Conservation (phyloP, 2,797 vertebrate genomes). For the Corythornis leucogaster region DNA sequence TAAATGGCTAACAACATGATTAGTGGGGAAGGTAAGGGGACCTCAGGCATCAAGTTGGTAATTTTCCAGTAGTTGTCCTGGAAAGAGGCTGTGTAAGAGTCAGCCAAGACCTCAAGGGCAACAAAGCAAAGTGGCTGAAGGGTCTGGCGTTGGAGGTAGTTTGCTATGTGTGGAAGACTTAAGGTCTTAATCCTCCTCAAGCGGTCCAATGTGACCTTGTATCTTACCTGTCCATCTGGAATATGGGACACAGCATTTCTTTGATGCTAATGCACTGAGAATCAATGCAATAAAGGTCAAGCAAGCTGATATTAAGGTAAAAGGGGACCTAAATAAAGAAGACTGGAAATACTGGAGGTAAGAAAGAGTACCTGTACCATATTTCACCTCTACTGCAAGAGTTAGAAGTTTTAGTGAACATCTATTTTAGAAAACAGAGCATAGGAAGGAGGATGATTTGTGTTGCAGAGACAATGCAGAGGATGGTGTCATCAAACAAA, state of each 20-base stretch:
- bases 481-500: slow-evolving; percentile 18
- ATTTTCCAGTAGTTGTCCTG: not conserved
- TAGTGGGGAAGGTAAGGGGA: not conserved
- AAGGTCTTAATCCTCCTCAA: not conserved
- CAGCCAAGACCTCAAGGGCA: not conserved
- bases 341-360: not conserved
- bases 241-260: not conserved
- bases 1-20: slow-evolving; percentile 10
- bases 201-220: not conserved
- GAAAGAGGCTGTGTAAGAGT: not conserved
- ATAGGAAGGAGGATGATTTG: slow-evolving; percentile 3
- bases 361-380: not conserved
- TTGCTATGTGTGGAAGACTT: not conserved
- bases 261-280: not conserved
- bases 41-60: rapidly evolving
- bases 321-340: not conserved
- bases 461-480: not conserved
- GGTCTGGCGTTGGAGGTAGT: not conserved
- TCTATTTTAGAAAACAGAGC: slow-evolving; percentile 26
- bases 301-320: not conserved
- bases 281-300: not conserved
- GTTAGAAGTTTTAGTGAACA: not conserved
- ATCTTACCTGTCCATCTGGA: not conserved
- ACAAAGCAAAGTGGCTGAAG: not conserved
- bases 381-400: not conserved